Percentiles rank a stretch among this genome's conserved stretches.
Conservation (phyloP, 2,888 invertebrate species). For the Dryococelus australis region DNA sequence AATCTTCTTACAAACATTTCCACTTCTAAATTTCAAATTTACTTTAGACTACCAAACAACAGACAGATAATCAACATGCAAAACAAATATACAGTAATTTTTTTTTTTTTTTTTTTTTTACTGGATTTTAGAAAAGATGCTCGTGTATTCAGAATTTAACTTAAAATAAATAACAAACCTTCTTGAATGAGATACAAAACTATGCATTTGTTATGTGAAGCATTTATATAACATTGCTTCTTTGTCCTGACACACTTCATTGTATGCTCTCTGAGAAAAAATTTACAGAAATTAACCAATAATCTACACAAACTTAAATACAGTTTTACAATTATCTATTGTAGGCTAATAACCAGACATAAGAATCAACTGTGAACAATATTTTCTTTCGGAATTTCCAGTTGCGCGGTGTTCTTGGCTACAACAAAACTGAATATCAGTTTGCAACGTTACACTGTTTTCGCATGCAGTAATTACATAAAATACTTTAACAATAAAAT, state of each 20-base stretch:
- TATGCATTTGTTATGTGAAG: background rate
- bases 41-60: slow-evolving; percentile 16
- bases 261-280: background rate
- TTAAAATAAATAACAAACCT: background rate
- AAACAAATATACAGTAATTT: background rate
- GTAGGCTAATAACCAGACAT: background rate
- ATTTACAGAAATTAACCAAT: background rate
- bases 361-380: background rate
- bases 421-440: slow-evolving; percentile 28
- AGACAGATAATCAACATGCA: slow-evolving; percentile 16
- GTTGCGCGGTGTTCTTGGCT: background rate
- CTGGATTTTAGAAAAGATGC: background rate
- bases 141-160: background rate
- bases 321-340: background rate
- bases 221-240: no score
- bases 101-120: background rate
- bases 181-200: background rate
- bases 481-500: slow-evolving; percentile 13
- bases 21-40: background rate
- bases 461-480: background rate
- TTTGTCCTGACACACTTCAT: background rate
- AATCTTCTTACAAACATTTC: background rate
- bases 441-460: background rate
- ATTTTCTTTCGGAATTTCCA: background rate
- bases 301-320: background rate